phyloP scores from a whole-genome alignment of 2,888 invertebrate species.

The Rhorus exstirpatorius region DNA sequence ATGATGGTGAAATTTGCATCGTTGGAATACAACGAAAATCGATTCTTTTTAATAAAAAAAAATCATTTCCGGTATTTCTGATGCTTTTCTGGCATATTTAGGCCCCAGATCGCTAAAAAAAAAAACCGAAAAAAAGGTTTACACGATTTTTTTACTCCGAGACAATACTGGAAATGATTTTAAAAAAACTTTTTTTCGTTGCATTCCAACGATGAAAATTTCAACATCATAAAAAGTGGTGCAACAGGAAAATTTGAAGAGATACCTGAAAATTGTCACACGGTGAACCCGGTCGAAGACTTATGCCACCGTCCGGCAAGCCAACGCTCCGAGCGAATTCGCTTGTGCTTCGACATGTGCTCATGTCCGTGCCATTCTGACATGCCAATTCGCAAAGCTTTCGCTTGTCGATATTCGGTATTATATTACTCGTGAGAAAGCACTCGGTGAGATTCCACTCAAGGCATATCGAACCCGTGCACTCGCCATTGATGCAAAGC shows the following conservation, averaged over 20 bases:
- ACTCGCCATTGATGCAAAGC: slow-evolving; percentile 95
- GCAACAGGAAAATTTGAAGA: background rate
- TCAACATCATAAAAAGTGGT: no score
- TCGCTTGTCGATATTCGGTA: slow-evolving; percentile 92
- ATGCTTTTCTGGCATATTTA: no score
- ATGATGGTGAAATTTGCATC: no score
- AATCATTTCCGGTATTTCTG: no score
- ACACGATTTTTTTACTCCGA: no score
- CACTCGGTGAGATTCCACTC: slow-evolving; percentile 98
- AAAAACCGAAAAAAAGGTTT: no score
- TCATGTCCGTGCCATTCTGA: slow-evolving; percentile 92
- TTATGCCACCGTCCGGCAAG: slow-evolving; percentile 93
- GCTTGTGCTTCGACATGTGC: slow-evolving; percentile 94
- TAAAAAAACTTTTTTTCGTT: no score
- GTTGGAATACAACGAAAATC: no score
- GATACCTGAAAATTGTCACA: slow-evolving; percentile 98
- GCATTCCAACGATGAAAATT: no score
- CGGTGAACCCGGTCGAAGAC: slow-evolving; percentile 97
- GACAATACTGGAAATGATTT: no score
- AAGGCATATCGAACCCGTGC: slow-evolving; percentile 97
- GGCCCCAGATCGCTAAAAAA: no score
- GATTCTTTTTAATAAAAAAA: no score
- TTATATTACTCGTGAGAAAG: slow-evolving; percentile 94
- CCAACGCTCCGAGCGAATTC: slow-evolving; percentile 93
- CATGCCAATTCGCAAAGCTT: slow-evolving; percentile 99